phyloP scores from a whole-genome alignment of 35 echinoderm and acorn worm genomes.

The Apostichopus californicus region DNA sequence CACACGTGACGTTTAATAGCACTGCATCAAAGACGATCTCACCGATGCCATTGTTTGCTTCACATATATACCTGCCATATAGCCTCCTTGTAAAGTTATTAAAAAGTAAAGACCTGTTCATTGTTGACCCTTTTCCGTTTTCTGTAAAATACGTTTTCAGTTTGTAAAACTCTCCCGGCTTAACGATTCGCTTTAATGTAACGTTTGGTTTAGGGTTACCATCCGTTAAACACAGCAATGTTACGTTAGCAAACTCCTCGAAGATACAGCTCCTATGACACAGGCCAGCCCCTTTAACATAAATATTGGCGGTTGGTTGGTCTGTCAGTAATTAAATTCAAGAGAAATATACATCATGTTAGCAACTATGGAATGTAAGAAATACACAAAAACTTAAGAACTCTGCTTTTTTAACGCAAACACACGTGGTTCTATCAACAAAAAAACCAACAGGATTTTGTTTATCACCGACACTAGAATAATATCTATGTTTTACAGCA shows the following conservation, averaged over 20 bases:
- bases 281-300: neutral
- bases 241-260: neutral
- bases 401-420: neutral
- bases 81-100: neutral
- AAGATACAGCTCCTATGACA: neutral
- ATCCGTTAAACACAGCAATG: neutral
- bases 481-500: neutral
- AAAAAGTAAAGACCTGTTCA: neutral
- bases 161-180: neutral
- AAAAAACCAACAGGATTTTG: neutral
- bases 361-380: too few relatives aligned
- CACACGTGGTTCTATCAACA: neutral
- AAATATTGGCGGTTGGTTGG: neutral
- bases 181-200: neutral
- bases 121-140: neutral
- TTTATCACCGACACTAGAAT: neutral
- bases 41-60: neutral
- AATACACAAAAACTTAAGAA: neutral
- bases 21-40: neutral
- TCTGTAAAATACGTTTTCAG: neutral
- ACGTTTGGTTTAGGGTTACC: neutral
- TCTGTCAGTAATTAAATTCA: neutral
- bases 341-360: too few relatives aligned
- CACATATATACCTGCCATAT: neutral
- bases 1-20: neutral